A percentile compares a stretch with the other conserved stretches of the same genome.
Evolutionary conservation across 2,797 vertebrate species (phyloP).

Genomic region (Macrochelys suwanniensis): DNA sequence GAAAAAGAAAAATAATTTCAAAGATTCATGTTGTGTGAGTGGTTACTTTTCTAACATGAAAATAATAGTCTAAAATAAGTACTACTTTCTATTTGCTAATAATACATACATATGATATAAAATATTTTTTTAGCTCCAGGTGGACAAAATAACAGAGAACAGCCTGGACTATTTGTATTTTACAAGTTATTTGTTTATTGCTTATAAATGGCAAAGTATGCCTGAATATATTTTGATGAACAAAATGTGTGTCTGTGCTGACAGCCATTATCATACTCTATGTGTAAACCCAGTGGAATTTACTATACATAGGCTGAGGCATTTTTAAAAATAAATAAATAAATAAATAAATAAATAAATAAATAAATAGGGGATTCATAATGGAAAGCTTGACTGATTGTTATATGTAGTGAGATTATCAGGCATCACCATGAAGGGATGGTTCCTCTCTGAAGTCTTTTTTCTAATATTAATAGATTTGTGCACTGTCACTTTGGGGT

Average conservation of each 20-base stretch:
- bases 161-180: neutral
- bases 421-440: neutral
- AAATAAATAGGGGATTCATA: neutral
- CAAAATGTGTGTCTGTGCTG: conserved; percentile 28
- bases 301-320: neutral
- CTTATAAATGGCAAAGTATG: conserved; percentile 24
- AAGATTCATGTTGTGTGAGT: neutral
- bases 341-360: conserved; percentile 11
- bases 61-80: neutral
- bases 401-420: conserved; percentile 38
- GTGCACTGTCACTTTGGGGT: conserved; percentile 22
- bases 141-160: neutral
- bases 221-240: conserved; percentile 29
- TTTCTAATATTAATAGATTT: conserved; percentile 8
- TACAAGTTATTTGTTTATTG: neutral
- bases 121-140: neutral
- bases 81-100: neutral
- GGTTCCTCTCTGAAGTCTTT: conserved; percentile 12
- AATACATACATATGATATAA: neutral
- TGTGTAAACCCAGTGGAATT: conserved; percentile 16
- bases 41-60: neutral
- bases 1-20: neutral
- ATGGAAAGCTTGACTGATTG: conserved; percentile 26
- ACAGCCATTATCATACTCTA: conserved; percentile 17
- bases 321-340: neutral